Percentiles rank a stretch among this genome's conserved stretches.
Conservation (phyloP, 2,113 vertebrate species). For the Phylloscopus trochilus region DNA sequence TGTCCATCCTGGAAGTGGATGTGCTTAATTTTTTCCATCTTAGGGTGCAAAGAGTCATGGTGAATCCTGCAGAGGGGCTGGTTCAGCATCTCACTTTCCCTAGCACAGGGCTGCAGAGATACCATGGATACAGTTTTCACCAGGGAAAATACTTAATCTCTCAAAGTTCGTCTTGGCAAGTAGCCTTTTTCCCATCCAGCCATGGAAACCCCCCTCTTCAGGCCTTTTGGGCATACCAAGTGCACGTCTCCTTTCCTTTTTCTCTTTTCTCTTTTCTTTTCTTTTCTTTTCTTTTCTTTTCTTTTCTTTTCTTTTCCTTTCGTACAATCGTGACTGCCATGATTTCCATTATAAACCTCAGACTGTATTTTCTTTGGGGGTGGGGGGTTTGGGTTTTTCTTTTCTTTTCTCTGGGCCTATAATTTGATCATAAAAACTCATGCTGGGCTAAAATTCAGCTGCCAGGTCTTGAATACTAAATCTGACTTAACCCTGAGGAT, state of each 20-base stretch:
- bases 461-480: background rate
- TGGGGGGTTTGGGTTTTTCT: background rate
- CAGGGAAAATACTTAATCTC: background rate
- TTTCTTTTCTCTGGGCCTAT: background rate
- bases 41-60: background rate
- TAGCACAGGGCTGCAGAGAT: rapidly evolving
- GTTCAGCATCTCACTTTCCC: background rate
- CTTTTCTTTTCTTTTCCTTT: too few relatives aligned
- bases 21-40: background rate
- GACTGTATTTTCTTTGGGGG: background rate
- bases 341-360: slow-evolving; percentile 20
- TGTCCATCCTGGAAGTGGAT: background rate
- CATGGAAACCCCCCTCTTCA: background rate
- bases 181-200: background rate
- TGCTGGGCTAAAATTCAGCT: slow-evolving; percentile 31
- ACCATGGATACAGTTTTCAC: rapidly evolving
- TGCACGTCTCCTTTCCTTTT: background rate
- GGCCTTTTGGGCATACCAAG: background rate
- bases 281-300: rapidly evolving
- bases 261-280: rapidly evolving
- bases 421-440: slow-evolving; percentile 15
- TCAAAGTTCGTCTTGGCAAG: background rate
- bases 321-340: background rate
- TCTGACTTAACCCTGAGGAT: background rate
- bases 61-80: rapidly evolving